Base-by-base conservation (phyloP, 2,113 vertebrate genomes). In the Bos taurus region DNA sequence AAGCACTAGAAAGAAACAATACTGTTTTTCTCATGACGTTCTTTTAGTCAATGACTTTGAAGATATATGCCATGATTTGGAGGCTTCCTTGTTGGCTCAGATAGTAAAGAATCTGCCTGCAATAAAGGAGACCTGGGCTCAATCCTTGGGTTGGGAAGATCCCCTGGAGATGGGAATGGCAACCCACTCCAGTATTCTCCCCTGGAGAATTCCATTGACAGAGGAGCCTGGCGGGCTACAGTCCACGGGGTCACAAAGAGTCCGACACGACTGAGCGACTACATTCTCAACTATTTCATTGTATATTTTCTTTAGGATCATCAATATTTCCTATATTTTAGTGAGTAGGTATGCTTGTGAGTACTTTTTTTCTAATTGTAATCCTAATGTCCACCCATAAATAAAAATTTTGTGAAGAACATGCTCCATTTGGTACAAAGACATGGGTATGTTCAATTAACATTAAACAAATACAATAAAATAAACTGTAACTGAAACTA, bases 1-100 rank as follows among this genome's bases (percentile, higher is more conserved):
- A 95, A 91, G 33, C 16, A 48, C 40, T 46, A 67, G 54, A 96
- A 97, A 95, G 52, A 97, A 96, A 94, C 54, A 83, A 74, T 80
- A 28, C 15, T 62, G 3, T 28, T 94, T 90, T 80, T 64, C 78
- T 87, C 67, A 67, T 0, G 10, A 48, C 80, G 7, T 67, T 91
- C 54, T 48, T 94, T 89, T 33, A 50, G 36, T 36, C 57, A 54
- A 12, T 64, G 28, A 33, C 56, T 96, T 86, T 92, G 62, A 90
- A 94, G 46, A 88, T 36, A 33, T 56, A 28, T 43, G 8, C 25
- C 6, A 59, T 40, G 50, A 84, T 13, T 46, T 97, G 71, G 71
- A 43, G 23, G 40, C 71, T 77, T 77, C 40, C 71, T 26, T 77
- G 40, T 25, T 43, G 40, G 40, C 71, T 77, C 40, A 77, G 40